These are phyloP conservation scores for Scopus umbretta DNA, from an alignment of 2,113 vertebrate species.

Conservation along the genomic window DNA sequence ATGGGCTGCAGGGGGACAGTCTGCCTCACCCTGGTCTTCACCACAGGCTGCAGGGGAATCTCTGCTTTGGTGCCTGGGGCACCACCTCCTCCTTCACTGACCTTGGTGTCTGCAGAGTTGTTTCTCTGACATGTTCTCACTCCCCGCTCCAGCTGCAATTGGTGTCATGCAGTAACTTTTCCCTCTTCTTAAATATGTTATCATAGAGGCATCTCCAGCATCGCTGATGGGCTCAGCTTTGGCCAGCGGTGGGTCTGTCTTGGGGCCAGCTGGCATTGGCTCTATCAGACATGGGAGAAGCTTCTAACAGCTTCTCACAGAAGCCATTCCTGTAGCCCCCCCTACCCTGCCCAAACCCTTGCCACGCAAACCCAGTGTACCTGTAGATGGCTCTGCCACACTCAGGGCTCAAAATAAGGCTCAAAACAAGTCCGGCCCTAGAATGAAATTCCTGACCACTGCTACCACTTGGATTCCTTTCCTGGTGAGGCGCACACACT, in stretches of 20 bases:
- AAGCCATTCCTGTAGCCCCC: background rate
- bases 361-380: background rate
- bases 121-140: background rate
- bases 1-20: background rate
- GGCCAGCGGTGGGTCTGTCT: fast-evolving
- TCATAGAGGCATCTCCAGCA: background rate
- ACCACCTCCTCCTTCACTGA: background rate
- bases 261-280: background rate
- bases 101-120: background rate
- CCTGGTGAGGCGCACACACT: background rate
- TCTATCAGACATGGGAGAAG: background rate
- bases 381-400: background rate
- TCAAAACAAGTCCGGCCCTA: too few species aligned
- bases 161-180: background rate
- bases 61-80: background rate
- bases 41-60: background rate
- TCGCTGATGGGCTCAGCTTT: background rate
- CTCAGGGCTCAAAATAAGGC: too few species aligned
- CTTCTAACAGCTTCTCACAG: background rate
- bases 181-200: background rate
- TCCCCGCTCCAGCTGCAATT: background rate
- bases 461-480: background rate
- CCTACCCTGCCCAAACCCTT: background rate
- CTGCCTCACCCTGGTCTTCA: background rate
- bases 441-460: background rate